phyloP scores from a whole-genome alignment of 2,888 invertebrate species.

The Nudaria mundana region DNA sequence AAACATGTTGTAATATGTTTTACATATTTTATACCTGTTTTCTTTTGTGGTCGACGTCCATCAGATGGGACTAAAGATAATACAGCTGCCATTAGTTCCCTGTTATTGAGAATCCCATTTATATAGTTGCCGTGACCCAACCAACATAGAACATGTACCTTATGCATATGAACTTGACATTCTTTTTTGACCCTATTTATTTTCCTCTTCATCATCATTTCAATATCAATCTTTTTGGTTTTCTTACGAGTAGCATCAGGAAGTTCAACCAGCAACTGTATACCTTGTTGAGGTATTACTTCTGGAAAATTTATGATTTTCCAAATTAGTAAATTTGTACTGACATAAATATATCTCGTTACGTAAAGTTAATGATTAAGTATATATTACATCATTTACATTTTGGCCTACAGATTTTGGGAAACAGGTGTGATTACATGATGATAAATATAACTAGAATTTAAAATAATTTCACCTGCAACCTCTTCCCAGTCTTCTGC shows the following conservation, averaged over 20 bases:
- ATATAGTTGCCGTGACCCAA: constrained; percentile 90
- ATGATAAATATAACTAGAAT: too few relatives aligned
- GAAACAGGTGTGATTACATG: too few relatives aligned
- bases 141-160: constrained; percentile 92
- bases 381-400: too few relatives aligned
- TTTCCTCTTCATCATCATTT: constrained; percentile 87
- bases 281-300: constrained; percentile 83
- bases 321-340: not conserved
- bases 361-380: too few relatives aligned
- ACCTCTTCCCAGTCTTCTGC: constrained; percentile 89
- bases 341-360: too few relatives aligned
- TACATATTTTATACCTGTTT: constrained; percentile 87
- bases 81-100: constrained; percentile 84
- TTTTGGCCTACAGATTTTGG: too few relatives aligned
- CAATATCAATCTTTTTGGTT: constrained; percentile 84
- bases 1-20: constrained; percentile 91
- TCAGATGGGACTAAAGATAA: constrained; percentile 88
- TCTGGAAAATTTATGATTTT: constrained; percentile 46
- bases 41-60: constrained; percentile 88
- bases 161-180: constrained; percentile 90
- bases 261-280: constrained; percentile 88
- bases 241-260: constrained; percentile 77
- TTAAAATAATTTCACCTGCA: constrained; percentile 60
- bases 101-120: constrained; percentile 84
- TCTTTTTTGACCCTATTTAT: constrained; percentile 90